Conservation (phyloP, 2,113 vertebrate genomes). For the Mormoops blainvillei region DNA sequence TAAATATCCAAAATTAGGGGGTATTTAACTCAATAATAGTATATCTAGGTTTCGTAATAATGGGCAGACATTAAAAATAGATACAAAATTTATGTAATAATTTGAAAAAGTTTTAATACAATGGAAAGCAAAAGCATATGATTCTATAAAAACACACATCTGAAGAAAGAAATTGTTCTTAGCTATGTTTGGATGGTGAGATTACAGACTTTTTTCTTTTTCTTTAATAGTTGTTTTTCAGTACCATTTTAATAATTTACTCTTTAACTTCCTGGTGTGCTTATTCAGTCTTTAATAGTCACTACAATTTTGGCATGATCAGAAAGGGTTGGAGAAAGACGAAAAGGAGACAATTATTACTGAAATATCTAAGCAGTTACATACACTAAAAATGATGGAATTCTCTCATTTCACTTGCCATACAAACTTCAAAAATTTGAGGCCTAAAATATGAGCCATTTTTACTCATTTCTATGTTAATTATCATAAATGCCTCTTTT, state of each 20-base stretch:
- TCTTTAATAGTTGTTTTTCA: slow-evolving; percentile 6
- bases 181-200: background rate
- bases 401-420: background rate
- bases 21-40: background rate
- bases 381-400: background rate
- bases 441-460: background rate
- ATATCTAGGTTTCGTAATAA: background rate
- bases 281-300: background rate
- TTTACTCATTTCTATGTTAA: background rate
- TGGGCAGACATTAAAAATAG: background rate
- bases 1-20: background rate
- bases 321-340: background rate
- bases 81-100: background rate
- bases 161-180: slow-evolving; percentile 21
- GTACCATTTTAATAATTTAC: background rate
- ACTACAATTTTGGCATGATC: background rate
- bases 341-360: background rate
- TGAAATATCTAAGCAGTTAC: background rate
- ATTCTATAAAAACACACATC: background rate
- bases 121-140: background rate
- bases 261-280: background rate
- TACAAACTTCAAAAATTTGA: background rate
- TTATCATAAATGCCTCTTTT: background rate
- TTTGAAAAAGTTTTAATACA: background rate
- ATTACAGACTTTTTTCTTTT: background rate